Evolutionary conservation across 1,140 invertebrate genomes (phyloP), one percentile per base, ranked within the genome.

Genomic region (Drepana arcuata): DNA sequence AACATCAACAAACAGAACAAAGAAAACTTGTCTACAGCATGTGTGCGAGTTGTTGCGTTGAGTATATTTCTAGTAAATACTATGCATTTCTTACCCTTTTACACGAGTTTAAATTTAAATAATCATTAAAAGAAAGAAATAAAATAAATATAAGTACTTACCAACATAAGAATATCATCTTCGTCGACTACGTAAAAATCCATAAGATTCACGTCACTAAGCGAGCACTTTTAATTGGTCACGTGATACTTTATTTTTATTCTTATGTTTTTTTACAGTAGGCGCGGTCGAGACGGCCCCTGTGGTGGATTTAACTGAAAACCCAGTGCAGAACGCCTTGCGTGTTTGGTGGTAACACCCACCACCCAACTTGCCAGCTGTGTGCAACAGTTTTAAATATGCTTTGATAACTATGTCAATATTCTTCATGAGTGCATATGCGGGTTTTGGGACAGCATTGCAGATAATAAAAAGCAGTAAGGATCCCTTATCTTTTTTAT

Each of bases 271-370:
- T n/a, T n/a, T n/a, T n/a, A n/a, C n/a, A n/a, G n/a, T n/a, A 48
- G 36, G 36, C 54, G 46, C 67, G 55, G 59, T 58, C 47, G 47
- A 47, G 59, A 48, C 47, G 51, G 55, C 32, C 39, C 48, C 47
- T 62, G 63, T 57, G 61, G 56, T 62, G 48, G 57, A 60, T 69
- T 63, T 66, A 66, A 75, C 69, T 73, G 71, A 73, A 74, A 65
- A 63, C 47, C 56, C 50, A 48, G 45, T 64, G 65, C 55, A 57
- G 61, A 58, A 52, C 53, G 50, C 57, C 53, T 78, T 59, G 74
- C 71, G 74, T 79, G 74, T 52, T 57, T 44, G 47, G 41, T 41
- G 48, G 57, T 64, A 50, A 65, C 59, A 63, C 60, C 65, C 58
- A 72, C 55, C 44, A 41, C 41, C 40, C 47, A 60, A 49, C 56